Percentiles rank a stretch among this genome's conserved stretches.
Conservation (phyloP, 2,797 vertebrate genomes). For the Mastacembelus armatus region DNA sequence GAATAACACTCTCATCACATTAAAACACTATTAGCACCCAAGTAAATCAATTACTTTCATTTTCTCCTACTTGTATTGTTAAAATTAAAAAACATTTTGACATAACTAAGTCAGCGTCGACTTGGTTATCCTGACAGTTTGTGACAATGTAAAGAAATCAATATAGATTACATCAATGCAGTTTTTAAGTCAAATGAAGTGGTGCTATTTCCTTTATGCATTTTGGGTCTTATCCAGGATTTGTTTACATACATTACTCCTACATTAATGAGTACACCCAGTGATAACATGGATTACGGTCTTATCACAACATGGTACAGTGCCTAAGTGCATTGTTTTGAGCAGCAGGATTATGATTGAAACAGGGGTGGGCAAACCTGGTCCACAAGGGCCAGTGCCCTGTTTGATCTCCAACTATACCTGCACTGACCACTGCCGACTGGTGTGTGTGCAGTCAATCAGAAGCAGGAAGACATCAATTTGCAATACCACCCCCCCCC, state of each 20-base stretch:
- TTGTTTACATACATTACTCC: slow-evolving; percentile 30
- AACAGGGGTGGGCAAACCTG: too few relatives aligned
- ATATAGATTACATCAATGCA: slow-evolving; percentile 40
- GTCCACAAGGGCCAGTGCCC: too few relatives aligned
- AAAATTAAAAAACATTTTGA: slow-evolving; percentile 32
- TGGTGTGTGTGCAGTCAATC: too few relatives aligned
- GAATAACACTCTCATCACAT: slow-evolving; percentile 16
- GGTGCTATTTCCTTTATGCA: slow-evolving; percentile 3
- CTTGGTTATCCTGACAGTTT: slow-evolving; percentile 3
- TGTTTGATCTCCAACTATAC: too few relatives aligned
- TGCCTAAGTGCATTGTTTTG: background rate
- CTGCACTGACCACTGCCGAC: too few relatives aligned
- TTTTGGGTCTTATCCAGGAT: slow-evolving; percentile 36
- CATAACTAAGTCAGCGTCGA: slow-evolving; percentile 9
- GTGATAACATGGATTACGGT: background rate
- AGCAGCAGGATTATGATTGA: background rate
- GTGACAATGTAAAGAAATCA: slow-evolving; percentile 45
- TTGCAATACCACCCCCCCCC: too few relatives aligned
- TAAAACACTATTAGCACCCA: slow-evolving; percentile 1
- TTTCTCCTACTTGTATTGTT: slow-evolving; percentile 13
- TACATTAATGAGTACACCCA: slow-evolving; percentile 19
- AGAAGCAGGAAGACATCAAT: too few relatives aligned
- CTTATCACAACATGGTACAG: background rate
- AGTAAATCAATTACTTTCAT: slow-evolving; percentile 11
- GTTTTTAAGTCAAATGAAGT: slow-evolving; percentile 33